Evolutionary conservation across 2,113 vertebrate genomes (phyloP).

Genomic region (Brachyhypopomus gauderio): DNA sequence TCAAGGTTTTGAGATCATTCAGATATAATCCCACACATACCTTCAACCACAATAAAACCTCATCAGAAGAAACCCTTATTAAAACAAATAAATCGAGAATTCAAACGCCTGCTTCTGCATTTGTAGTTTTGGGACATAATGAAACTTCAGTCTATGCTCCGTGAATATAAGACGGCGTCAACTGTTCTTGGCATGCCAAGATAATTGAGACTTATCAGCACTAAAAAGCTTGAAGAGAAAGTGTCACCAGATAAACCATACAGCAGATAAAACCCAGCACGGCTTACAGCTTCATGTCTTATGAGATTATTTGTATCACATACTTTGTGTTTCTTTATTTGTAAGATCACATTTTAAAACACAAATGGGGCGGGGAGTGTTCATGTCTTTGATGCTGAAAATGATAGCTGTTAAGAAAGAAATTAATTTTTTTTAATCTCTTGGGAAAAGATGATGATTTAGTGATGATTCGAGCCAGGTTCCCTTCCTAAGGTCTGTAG

Average conservation of each 20-base stretch:
- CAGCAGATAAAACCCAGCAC: no score
- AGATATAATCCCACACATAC: neutral
- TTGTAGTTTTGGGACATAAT: neutral
- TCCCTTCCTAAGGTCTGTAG: slow-evolving; percentile 2
- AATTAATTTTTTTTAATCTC: no score
- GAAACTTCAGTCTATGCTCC: neutral
- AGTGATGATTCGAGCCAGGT: neutral
- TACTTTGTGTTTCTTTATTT: no score
- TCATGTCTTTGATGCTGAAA: neutral
- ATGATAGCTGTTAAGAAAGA: neutral
- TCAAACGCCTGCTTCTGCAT: neutral
- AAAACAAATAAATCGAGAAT: neutral
- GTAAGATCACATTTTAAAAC: no score
- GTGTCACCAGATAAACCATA: no score
- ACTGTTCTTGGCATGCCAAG: neutral
- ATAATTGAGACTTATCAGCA: no score
- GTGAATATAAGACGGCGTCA: neutral
- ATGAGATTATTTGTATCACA: no score
- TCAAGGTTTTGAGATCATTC: neutral
- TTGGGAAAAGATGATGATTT: neutral
- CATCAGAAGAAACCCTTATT: neutral
- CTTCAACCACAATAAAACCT: neutral
- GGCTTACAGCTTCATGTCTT: no score
- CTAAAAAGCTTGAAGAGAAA: no score
- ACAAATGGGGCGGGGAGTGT: neutral